Evolutionary conservation across 2,888 invertebrate genomes (phyloP).

Genomic region (Sarcophaga variegata): DNA sequence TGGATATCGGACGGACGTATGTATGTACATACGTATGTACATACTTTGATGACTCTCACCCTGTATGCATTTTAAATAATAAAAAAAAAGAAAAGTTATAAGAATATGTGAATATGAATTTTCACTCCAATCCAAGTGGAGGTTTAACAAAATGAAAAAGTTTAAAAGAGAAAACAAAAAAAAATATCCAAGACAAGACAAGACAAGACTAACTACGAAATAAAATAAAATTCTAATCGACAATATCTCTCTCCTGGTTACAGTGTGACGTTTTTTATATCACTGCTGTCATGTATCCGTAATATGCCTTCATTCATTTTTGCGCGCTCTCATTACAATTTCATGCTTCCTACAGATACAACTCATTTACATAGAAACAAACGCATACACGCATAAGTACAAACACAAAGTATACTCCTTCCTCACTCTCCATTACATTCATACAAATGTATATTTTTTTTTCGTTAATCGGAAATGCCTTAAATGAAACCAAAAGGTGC

Average conservation of each 20-base stretch:
- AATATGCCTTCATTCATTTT: slow-evolving; percentile 29
- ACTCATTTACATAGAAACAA: background rate
- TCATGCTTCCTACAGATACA: slow-evolving; percentile 7
- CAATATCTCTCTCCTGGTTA: background rate
- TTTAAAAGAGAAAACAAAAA: background rate
- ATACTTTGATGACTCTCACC: background rate
- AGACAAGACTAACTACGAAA: background rate
- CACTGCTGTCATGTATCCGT: slow-evolving; percentile 21
- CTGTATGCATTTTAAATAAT: background rate
- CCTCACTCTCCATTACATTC: background rate
- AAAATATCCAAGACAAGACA: too few relatives aligned
- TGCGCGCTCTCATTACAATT: slow-evolving; percentile 26
- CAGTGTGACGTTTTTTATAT: slow-evolving; percentile 33
- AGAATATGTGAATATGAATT: background rate
- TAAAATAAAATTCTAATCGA: slow-evolving; percentile 1
- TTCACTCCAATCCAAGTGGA: background rate
- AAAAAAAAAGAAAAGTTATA: background rate
- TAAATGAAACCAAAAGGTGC: slow-evolving; percentile 9
- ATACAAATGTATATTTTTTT: background rate
- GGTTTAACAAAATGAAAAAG: slow-evolving; percentile 1
- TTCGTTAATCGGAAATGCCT: slow-evolving; percentile 50
- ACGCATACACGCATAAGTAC: background rate
- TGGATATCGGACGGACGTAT: background rate
- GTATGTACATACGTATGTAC: background rate
- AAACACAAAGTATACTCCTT: background rate